These are phyloP conservation scores for Nephrotoma appendiculata DNA, from an alignment of 2,888 invertebrate genomes.

Conservation along the genomic window DNA sequence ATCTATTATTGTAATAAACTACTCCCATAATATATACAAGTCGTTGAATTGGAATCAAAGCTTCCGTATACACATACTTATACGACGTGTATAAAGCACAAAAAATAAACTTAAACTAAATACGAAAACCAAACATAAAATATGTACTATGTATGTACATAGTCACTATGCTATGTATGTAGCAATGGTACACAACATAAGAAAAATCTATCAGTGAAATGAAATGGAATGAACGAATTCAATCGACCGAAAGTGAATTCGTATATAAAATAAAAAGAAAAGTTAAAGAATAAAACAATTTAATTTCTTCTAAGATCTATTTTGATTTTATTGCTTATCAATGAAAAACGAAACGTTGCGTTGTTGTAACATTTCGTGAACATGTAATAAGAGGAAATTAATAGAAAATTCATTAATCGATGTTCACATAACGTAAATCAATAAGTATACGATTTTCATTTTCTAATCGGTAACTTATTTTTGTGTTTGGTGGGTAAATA, in stretches of 20 bases:
- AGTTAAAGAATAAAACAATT: neutral
- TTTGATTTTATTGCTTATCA: neutral
- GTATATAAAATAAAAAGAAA: neutral
- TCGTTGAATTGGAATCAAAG: neutral
- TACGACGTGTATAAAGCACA: neutral
- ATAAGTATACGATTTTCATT: neutral
- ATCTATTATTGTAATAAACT: neutral
- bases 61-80: neutral
- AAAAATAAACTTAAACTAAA: neutral
- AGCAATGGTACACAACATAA: neutral
- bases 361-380: neutral
- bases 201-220: neutral
- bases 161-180: too few species aligned
- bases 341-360: neutral
- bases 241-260: neutral
- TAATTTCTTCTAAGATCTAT: neutral
- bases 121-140: neutral
- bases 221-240: neutral
- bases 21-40: neutral
- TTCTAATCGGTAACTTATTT: too few species aligned
- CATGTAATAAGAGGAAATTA: neutral
- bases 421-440: neutral
- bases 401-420: neutral
- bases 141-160: neutral
- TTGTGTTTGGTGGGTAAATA: too few species aligned